Evolutionary conservation across 2,888 invertebrate genomes (phyloP), one percentile per base, ranked within the genome.

Genomic region (Torymus auratus): DNA sequence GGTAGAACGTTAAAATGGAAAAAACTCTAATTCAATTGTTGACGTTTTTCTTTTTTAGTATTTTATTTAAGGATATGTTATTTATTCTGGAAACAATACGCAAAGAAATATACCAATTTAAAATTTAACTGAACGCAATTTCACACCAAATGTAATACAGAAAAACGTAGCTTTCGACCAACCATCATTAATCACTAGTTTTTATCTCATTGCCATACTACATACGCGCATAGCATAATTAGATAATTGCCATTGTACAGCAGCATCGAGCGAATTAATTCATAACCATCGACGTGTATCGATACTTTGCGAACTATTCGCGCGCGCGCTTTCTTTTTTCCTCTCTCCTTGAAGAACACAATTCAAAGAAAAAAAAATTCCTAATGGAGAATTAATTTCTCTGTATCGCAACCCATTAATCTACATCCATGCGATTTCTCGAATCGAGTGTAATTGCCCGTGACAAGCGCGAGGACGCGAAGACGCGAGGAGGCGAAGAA

Each of bases 341-440:
- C 41, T 10, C 7, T 7, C 41, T 41, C 41, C 13, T 14, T 58
- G 23, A 28, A 11, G n/a, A 1, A 2, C 15, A 28, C 53, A 17
- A 15, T 1, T 50, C 15, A n/a, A 67, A 75, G 65, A 74, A 41
- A 15, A 75, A 74, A 74, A 41, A 15, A 4, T 2, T 61, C 55
- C 53, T 65, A 67, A 78, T 65, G 71, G 71, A 53, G 17, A 70
- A 75, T 75, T 73, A 69, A 79, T 79, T 74, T 78, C 61, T 79
- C 68, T 52, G 64, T 79, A 70, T 65, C 56, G 60, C 41, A 75
- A 71, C 67, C 71, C 71, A 80, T 80, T 80, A 72, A 80, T 67
- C 75, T 67, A 76, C 61, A 76, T 76, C 61, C 67, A 80, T 80
- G 28, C 52, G 71, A 76, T 76, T 80, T 80, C 75, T 76, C 61